Percentiles rank a stretch among this genome's conserved stretches.
Conservation (phyloP, 2,797 vertebrate genomes). For the Lutjanus argentimaculatus region DNA sequence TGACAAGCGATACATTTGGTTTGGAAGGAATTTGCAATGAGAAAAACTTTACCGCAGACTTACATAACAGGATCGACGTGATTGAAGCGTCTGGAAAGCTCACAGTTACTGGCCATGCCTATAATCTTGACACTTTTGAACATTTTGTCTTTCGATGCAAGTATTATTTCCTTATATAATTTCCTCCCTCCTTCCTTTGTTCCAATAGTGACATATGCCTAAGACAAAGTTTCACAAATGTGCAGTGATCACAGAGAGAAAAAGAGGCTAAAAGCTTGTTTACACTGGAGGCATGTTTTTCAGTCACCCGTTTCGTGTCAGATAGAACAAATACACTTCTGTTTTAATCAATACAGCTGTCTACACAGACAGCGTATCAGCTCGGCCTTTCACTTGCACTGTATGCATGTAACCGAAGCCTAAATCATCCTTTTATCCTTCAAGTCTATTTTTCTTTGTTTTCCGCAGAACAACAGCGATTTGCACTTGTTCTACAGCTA, state of each 20-base stretch:
- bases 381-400: neutral
- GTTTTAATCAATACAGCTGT: slow-evolving; percentile 3
- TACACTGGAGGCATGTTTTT: neutral
- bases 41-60: slow-evolving; percentile 45
- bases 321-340: neutral
- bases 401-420: neutral
- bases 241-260: neutral
- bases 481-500: neutral
- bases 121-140: slow-evolving; percentile 27
- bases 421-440: neutral
- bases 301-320: neutral
- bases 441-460: neutral
- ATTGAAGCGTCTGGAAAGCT: slow-evolving; percentile 50
- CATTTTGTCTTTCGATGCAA: slow-evolving; percentile 6
- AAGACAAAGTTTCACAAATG: neutral
- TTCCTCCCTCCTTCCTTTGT: neutral
- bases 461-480: neutral
- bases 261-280: neutral
- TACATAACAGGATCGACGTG: slow-evolving; percentile 41
- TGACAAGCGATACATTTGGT: slow-evolving; percentile 50
- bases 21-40: slow-evolving; percentile 60
- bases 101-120: slow-evolving; percentile 3
- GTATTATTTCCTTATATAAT: neutral
- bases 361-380: neutral
- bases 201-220: neutral